A percentile compares a stretch with the other conserved stretches of the same genome.
Evolutionary conservation across 2,113 vertebrate species (phyloP).

Genomic region (Platichthys flesus): DNA sequence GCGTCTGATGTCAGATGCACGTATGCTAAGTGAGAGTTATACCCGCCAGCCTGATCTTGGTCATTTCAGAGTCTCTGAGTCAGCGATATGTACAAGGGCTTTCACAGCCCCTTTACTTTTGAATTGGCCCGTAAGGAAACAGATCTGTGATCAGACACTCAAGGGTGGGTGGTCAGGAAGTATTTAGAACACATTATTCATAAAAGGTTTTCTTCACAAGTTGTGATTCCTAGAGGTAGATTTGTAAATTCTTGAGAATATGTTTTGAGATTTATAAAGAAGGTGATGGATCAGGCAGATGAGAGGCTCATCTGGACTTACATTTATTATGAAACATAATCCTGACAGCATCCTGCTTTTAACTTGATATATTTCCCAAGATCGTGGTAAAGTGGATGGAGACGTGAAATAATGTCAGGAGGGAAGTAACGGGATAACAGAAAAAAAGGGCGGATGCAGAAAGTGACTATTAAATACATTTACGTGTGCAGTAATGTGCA

Average conservation of each 20-base stretch:
- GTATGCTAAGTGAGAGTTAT: slow-evolving; percentile 44
- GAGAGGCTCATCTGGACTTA: neutral
- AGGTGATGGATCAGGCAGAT: slow-evolving; percentile 8
- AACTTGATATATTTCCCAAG: neutral
- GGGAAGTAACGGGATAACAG: neutral
- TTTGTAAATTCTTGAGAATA: neutral
- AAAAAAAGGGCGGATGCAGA: neutral
- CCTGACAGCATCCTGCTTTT: neutral
- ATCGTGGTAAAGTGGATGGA: neutral
- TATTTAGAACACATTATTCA: slow-evolving; percentile 29
- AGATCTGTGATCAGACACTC: slow-evolving; percentile 37
- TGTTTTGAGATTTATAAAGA: slow-evolving; percentile 5
- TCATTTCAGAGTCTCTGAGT: slow-evolving; percentile 31
- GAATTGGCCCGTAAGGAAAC: neutral
- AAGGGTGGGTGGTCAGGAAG: slow-evolving; percentile 14
- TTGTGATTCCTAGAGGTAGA: neutral
- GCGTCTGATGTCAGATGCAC: slow-evolving; percentile 16
- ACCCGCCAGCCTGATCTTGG: slow-evolving; percentile 17
- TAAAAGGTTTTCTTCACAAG: neutral
- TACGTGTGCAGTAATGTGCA: neutral
- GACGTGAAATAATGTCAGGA: too few relatives aligned
- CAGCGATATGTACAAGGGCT: slow-evolving; percentile 4
- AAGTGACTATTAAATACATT: neutral
- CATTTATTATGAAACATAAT: slow-evolving; percentile 11
- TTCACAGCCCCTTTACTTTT: slow-evolving; percentile 4